These are phyloP conservation scores for Morone saxatilis DNA, from an alignment of 2,113 vertebrate species.

Conservation along the genomic window DNA sequence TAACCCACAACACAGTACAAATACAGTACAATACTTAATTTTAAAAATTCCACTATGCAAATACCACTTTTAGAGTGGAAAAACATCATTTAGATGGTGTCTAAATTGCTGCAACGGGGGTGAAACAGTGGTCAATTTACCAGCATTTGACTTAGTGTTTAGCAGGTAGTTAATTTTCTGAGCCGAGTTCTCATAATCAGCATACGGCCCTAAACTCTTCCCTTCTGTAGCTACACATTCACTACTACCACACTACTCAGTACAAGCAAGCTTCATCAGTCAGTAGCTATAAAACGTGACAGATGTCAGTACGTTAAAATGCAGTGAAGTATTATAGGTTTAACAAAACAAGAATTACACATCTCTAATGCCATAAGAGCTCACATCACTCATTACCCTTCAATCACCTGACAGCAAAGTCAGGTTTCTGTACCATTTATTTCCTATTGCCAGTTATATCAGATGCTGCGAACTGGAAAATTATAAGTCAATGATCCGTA, in stretches of 20 bases:
- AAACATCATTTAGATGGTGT: background rate
- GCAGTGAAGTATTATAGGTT: background rate
- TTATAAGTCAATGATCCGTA: constrained; percentile 19
- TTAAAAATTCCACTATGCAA: background rate
- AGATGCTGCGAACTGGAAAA: background rate
- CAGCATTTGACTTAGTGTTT: background rate
- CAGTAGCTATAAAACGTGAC: background rate
- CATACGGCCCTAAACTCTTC: background rate
- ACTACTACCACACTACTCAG: background rate
- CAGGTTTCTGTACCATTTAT: background rate
- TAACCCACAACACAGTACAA: no score
- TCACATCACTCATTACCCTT: background rate
- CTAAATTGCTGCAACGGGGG: background rate
- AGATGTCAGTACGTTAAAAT: background rate
- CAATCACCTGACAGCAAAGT: background rate
- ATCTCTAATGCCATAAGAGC: background rate
- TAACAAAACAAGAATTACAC: background rate
- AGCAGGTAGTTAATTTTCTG: background rate
- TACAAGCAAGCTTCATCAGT: background rate
- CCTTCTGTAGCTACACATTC: background rate
- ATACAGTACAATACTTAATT: constrained; percentile 1
- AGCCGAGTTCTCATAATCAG: background rate
- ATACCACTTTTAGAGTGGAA: background rate
- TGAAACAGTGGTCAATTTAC: background rate
- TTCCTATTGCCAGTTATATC: background rate